phyloP scores from a whole-genome alignment of 1,140 invertebrate species.

The Pogonognathellus flavescens region DNA sequence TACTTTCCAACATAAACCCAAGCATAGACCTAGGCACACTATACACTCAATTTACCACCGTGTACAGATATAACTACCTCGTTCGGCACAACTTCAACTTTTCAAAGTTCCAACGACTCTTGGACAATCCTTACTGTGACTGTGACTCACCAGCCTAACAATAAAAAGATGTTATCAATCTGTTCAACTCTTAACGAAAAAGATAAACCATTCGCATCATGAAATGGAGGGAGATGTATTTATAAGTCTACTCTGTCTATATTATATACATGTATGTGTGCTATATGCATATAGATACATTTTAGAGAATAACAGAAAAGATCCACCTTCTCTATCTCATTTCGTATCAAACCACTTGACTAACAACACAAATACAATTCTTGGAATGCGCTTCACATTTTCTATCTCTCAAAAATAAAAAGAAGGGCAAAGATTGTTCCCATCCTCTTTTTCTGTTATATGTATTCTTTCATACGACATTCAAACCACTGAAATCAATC shows the following conservation, averaged over 20 bases:
- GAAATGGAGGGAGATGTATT: neutral
- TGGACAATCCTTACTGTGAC: neutral
- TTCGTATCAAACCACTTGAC: neutral
- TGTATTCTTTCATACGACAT: no score
- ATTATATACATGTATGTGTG: no score
- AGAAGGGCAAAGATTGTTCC: no score
- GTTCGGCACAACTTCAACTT: neutral
- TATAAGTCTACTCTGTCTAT: neutral
- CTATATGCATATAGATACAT: neutral
- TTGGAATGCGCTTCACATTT: no score
- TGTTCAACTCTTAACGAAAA: slow-evolving; percentile 36
- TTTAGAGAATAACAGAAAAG: neutral
- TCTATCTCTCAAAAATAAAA: no score
- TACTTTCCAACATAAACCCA: neutral
- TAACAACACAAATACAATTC: neutral
- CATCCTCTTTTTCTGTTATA: no score
- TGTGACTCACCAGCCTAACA: neutral
- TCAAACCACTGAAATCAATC: no score
- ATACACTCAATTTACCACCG: neutral
- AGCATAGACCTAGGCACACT: neutral
- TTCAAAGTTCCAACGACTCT: neutral
- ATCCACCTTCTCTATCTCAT: slow-evolving; percentile 13
- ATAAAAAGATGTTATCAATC: slow-evolving; percentile 32
- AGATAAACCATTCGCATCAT: slow-evolving; percentile 27
- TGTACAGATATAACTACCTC: neutral